Evolutionary conservation across 2,888 invertebrate genomes (phyloP).

Genomic region (Heliothis peltigera): DNA sequence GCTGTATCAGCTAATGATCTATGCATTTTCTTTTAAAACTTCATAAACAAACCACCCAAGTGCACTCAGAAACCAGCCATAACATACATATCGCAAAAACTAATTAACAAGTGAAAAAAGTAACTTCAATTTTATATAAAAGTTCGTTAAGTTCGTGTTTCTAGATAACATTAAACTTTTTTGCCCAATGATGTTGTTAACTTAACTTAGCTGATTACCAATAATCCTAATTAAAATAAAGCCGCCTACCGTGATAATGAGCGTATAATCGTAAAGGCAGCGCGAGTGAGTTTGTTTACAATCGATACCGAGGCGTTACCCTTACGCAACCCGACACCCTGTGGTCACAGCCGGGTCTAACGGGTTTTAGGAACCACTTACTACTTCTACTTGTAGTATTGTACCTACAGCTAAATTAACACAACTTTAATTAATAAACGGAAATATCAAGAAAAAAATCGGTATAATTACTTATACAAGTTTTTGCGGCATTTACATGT

Average conservation of each 20-base stretch:
- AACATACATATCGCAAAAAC: too few relatives aligned
- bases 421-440: neutral
- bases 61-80: too few relatives aligned
- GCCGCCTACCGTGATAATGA: constrained; percentile 12
- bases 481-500: neutral
- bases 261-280: constrained; percentile 37
- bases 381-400: constrained; percentile 2
- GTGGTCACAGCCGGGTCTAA: constrained; percentile 50
- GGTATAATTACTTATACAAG: too few relatives aligned
- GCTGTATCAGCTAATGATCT: too few relatives aligned
- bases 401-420: neutral
- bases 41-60: too few relatives aligned
- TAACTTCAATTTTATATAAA: too few relatives aligned
- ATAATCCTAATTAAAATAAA: constrained; percentile 8
- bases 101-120: too few relatives aligned
- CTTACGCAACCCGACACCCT: constrained; percentile 54
- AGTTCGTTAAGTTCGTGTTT: too few relatives aligned
- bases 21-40: too few relatives aligned
- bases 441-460: too few relatives aligned
- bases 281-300: constrained; percentile 48
- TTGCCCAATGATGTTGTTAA: neutral
- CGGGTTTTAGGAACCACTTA: constrained; percentile 51
- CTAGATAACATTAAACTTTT: too few relatives aligned
- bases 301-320: constrained; percentile 60
- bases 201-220: neutral